These are phyloP conservation scores for Cephus rjabovi DNA, from an alignment of 2,888 invertebrate genomes.

Conservation along the genomic window DNA sequence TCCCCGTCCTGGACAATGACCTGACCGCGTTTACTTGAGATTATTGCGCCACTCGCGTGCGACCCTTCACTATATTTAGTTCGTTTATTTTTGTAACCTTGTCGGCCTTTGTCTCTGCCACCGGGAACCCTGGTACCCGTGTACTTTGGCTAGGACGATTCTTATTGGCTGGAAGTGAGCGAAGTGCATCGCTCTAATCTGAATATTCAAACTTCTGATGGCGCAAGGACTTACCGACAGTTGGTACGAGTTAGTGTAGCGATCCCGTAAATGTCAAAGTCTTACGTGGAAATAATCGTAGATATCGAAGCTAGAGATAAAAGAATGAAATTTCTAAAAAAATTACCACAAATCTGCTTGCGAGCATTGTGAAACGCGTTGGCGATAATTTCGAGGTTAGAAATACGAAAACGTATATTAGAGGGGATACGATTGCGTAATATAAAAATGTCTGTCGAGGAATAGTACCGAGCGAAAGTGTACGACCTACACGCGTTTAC, in stretches of 20 bases:
- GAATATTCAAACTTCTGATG: neutral
- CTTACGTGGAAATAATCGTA: too few species aligned
- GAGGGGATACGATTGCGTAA: neutral
- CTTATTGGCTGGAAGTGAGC: neutral
- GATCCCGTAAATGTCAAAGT: neutral
- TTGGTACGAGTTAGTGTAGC: neutral
- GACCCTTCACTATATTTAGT: neutral
- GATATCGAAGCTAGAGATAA: neutral
- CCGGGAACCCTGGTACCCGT: neutral
- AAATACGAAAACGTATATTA: too few species aligned
- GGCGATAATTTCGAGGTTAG: too few species aligned
- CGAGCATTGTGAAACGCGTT: too few species aligned
- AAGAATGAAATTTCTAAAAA: neutral
- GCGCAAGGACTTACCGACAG: neutral
- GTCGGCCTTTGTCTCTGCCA: neutral
- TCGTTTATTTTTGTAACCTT: slow-evolving; percentile 2
- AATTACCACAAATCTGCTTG: too few species aligned
- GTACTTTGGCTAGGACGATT: neutral
- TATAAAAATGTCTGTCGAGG: neutral
- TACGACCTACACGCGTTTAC: neutral
- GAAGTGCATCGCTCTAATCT: too few species aligned
- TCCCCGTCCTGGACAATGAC: neutral
- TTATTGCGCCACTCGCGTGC: slow-evolving; percentile 1
- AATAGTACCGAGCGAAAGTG: neutral
- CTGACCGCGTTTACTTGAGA: neutral